Evolutionary conservation across 2,888 invertebrate genomes (phyloP), one percentile per base, ranked within the genome.

Genomic region (Drosophila buzzatii): DNA sequence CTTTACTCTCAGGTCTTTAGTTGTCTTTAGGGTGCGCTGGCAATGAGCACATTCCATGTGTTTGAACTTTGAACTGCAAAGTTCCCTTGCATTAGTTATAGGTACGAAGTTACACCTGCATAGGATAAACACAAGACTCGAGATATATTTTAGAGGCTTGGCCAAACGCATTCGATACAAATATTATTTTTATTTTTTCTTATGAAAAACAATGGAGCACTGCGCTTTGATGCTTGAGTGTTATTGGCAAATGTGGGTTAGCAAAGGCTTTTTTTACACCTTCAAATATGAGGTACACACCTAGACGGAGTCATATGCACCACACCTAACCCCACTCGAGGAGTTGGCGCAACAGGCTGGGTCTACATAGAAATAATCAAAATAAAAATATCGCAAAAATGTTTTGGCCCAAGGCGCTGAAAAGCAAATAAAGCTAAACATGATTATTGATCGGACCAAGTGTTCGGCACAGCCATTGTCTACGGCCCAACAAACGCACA

Each of bases 211-310:
- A 76, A 76, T 76, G 56, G 68, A 20, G 39, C 44, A 47, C 23
- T 45, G 27, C 37, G 33, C 44, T 60, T 57, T 42, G 33, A n/a
- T 60, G 23, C 23, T 49, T 27, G 49, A 49, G 49, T 49, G 49
- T n/a, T 49, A 5, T 41, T 60, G 61, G 57, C 41, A 66, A 88
- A 86, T 68, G 69, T 84, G 81, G 83, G 83, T 83, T 89, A 84
- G 70, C 84, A 65, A 84, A 83, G 87, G 84, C 81, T 59, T 86
- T 59, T 57, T 86, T 80, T 81, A 83, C 84, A 89, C 89, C 87
- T 83, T 81, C 63, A 49, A 65, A 67, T 65, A 51, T 70, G 67
- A 60, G 80, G 80, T 82, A 81, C 89, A 89, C 89, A 85, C 83
- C 83, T 83, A 66, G 68, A 44, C 52, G 20, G 39, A 74, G 65